Conservation (phyloP, 1,140 invertebrate genomes). For the Lysiphlebus fabarum region DNA sequence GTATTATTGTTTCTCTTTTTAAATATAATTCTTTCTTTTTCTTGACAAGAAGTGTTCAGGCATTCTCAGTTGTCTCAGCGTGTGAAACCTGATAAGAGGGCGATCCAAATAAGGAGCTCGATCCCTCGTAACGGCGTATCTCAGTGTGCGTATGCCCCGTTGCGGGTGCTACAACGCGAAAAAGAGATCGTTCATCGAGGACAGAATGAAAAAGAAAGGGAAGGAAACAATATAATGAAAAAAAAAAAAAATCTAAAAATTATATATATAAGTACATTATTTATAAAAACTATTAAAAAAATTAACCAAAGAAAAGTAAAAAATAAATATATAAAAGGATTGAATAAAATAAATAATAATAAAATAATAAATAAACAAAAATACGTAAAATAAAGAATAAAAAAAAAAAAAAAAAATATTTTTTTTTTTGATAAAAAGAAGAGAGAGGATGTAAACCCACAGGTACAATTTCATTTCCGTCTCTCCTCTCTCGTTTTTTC, state of each 20-base stretch:
- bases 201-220: slow-evolving; percentile 2
- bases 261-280: background rate
- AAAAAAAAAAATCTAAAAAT: too few relatives aligned
- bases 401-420: too few relatives aligned
- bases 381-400: too few relatives aligned
- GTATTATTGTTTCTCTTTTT: too few relatives aligned
- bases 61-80: slow-evolving; percentile 22
- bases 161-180: slow-evolving; percentile 18
- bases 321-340: background rate
- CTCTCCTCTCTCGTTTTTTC: slow-evolving; percentile 4
- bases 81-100: slow-evolving; percentile 56
- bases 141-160: slow-evolving; percentile 17
- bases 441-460: too few relatives aligned
- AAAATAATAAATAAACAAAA: slow-evolving; percentile 2
- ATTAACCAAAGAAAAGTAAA: background rate
- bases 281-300: background rate
- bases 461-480: too few relatives aligned
- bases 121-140: slow-evolving; percentile 28
- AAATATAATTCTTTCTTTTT: background rate
- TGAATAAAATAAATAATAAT: background rate
- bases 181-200: slow-evolving; percentile 8
- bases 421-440: too few relatives aligned
- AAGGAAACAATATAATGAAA: background rate
- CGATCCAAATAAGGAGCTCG: slow-evolving; percentile 53
- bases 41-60: background rate